Evolutionary conservation across 64 coral and sea anemone genomes (phyloP), one percentile per base, ranked within the genome.

Genomic region (Hydrozoanthus tunicans): DNA sequence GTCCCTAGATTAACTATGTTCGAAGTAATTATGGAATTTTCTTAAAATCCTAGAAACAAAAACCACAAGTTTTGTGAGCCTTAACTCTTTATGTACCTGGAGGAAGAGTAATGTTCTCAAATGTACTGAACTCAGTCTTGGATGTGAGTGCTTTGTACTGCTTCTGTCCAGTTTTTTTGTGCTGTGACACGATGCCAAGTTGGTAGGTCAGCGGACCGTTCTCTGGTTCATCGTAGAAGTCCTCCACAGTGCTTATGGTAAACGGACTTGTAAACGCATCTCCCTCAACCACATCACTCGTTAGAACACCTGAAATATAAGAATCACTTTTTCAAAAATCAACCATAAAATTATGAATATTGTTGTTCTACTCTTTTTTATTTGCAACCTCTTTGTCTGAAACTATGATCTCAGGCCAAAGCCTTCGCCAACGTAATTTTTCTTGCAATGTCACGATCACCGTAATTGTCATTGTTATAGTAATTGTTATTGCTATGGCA

Each of bases 91-190:
- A 43, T 43, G 32, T 77, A 77, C 74, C 74, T 53, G 74, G 74
- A 77, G 74, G 74, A 77, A 77, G 74, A 9, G 26, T 77, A 5
- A 77, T 77, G 26, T 54, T 15, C 53, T 77, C 74, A 77, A 77
- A 77, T 26, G 74, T 77, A 51, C 74, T 77, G 51, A 13, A 43
- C 53, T 77, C 74, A 77, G 27, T 9, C 24, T 52, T 53, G 3
- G 74, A 77, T 6, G 74, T 56, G 51, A 77, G 74, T 26, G 74
- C 23, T 53, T 77, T 43, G 6, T 77, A 43, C 15, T 77, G 51
- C 74, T 52, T 53, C 53, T 51, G 51, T 9, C 74, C 74, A 77
- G 20, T 77, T 14, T 53, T 26, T 51, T 53, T 17, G 74, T 9
- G 51, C 53, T 77, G 9, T 6, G 27, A 52, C 53, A 43, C 51